Evolutionary conservation across 2,888 invertebrate species (phyloP), one percentile per base, ranked within the genome.

Genomic region (Cataglyphis livida): DNA sequence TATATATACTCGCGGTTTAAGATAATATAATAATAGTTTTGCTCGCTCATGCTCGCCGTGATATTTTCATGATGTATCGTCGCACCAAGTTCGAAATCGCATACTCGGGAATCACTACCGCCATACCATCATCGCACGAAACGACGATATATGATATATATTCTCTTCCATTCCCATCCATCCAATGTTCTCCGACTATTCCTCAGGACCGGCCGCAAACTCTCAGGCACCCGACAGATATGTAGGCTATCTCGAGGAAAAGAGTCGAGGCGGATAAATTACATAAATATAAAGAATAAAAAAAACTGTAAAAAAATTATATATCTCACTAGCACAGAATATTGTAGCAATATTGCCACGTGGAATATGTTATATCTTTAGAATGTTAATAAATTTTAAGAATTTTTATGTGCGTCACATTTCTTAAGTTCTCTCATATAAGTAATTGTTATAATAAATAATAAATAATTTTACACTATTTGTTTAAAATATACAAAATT

Each of bases 71-170:
- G 25, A 44, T 12, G 10, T 48, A 41, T 41, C 12, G 5, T 48
- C 18, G 38, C n/a, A 54, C 18, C 38, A 38, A 25, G n/a, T 75
- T 38, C n/a, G 25, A 51, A 21, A 75, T 48, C 48, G 15, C 64
- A 7, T 51, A 51, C 51, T 54, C 25, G 51, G 12, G 25, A 21
- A 35, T 12, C 12, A 41, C 41, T 10, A 41, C 3, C 35, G 38
- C 66, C 54, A 54, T 38, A 44, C 28, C 18, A 74, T n/a, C 12
- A 74, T 21, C 7, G 25, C 38, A 66, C 65, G 35, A 61, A 74
- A 48, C n/a, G 48, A 65, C n/a, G 32, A 35, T 18, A 44, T 21
- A 61, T 48, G 48, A 65, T 65, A 51, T 1, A 51, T 1, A 21
- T 61, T 59, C 59, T 4, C 25, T 51, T 21, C 12, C 41, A 9